Percentiles rank a stretch among this genome's conserved stretches.
Evolutionary conservation across 2,888 invertebrate genomes (phyloP).

Genomic region (Idaea straminata): DNA sequence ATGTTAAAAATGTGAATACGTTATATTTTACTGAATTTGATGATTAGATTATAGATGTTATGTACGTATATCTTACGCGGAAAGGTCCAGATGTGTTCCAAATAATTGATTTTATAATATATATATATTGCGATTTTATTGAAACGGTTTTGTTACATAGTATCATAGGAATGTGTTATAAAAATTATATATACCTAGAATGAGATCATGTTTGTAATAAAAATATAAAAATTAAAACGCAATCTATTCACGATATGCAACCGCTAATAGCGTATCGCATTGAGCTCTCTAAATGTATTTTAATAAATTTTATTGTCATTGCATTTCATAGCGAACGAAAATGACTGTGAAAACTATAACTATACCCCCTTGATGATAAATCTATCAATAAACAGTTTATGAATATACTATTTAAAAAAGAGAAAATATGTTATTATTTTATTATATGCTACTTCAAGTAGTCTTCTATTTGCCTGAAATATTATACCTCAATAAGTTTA

Average conservation of each 20-base stretch:
- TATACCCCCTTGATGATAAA: constrained; percentile 40
- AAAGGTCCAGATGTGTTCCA: constrained; percentile 75
- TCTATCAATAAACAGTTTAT: constrained; percentile 52
- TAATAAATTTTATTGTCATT: constrained; percentile 37
- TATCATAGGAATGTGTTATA: constrained; percentile 25
- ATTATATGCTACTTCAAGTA: constrained; percentile 62
- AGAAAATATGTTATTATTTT: constrained; percentile 56
- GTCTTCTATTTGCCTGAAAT: constrained; percentile 70
- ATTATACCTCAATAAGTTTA: constrained; percentile 77
- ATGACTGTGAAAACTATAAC: constrained; percentile 44
- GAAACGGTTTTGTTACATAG: constrained; percentile 55
- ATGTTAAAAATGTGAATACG: constrained; percentile 31
- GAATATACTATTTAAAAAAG: constrained; percentile 28
- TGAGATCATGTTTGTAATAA: constrained; percentile 24
- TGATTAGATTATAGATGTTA: constrained; percentile 61
- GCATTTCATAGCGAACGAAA: constrained; percentile 56
- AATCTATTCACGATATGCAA: constrained; percentile 46
- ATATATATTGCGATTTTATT: constrained; percentile 49
- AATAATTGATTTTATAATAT: constrained; percentile 63
- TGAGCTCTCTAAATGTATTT: constrained; percentile 60
- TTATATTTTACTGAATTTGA: constrained; percentile 64
- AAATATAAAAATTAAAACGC: constrained; percentile 40
- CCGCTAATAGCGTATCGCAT: constrained; percentile 41
- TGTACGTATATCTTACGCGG: constrained; percentile 47
- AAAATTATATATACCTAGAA: constrained; percentile 22